Evolutionary conservation across 2,888 invertebrate species (phyloP).

Genomic region (Ferdinandea cuprea): DNA sequence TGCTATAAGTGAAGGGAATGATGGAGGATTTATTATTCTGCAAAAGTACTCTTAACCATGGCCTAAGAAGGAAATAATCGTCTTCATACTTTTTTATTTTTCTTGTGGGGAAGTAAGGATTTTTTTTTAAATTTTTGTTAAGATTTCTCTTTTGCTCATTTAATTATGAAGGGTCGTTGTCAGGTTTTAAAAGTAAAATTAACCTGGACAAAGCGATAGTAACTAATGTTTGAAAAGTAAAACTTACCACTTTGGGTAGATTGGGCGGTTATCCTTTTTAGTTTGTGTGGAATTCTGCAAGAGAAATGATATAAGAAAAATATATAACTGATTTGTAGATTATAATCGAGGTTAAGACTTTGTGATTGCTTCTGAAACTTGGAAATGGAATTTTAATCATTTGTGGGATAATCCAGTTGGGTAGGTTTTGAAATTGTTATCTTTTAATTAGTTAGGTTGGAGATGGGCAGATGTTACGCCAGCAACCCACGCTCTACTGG

Average conservation of each 20-base stretch:
- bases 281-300: slow-evolving; percentile 31
- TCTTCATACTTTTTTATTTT: slow-evolving; percentile 13
- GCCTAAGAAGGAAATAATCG: slow-evolving; percentile 30
- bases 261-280: slow-evolving; percentile 13
- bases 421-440: no score
- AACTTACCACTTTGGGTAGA: slow-evolving; percentile 29
- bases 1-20: slow-evolving; percentile 37
- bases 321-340: slow-evolving; percentile 17
- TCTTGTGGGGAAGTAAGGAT: background rate
- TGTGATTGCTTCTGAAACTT: background rate
- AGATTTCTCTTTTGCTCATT: slow-evolving; percentile 6
- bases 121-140: slow-evolving; percentile 4
- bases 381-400: no score
- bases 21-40: slow-evolving; percentile 39
- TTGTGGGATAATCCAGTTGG: background rate
- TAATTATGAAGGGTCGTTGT: slow-evolving; percentile 6
- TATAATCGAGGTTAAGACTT: background rate
- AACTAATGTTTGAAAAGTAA: background rate
- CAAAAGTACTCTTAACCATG: slow-evolving; percentile 17
- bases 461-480: no score
- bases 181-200: slow-evolving; percentile 29
- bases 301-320: background rate
- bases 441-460: no score
- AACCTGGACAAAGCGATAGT: background rate
- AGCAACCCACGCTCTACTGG: no score